Evolutionary conservation across 2,888 invertebrate genomes (phyloP), one percentile per base, ranked within the genome.

Genomic region (Tetragonula carbonaria): DNA sequence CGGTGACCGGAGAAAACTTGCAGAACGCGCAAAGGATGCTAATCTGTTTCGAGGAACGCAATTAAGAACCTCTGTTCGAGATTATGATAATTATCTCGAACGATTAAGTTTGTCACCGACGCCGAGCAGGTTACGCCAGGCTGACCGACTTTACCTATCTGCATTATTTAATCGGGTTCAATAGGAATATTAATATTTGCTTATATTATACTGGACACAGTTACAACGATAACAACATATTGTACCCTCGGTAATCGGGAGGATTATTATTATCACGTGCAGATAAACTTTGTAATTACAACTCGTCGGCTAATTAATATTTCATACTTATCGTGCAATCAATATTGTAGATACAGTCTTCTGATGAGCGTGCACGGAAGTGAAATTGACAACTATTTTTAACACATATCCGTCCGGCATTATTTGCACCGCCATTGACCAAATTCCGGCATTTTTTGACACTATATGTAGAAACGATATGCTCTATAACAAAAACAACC

Each of bases 81-180:
- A 75, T 79, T 68, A 72, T 70, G 53, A 70, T 63, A 63, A 75
- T 77, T 70, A 66, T 33, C 38, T 45, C 23, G 6, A 65, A 38
- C 23, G 63, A 55, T 38, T 51, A 62, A 18, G 23, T 57, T 57
- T 50, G 50, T 33, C 23, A 5, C 21, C 0, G 5, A 1, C 45
- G n/a, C 23, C 50, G 16, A 67, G 51, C 13, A 28, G 28, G 68
- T 21, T 51, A 51, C 14, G 8, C 28, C 74, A 53, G 53, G 4
- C 16, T 23, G 51, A 28, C 38, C 51, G n/a, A 55, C 65, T 50
- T 50, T 71, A 63, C 0, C 45, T 45, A 11, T 45, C 11, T 53
- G 5, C 50, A 51, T 77, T 77, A 77, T 77, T 77, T 71, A 59
- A 77, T 80, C 53, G 28, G 38, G 23, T 77, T 77, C 38, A 51